phyloP scores from a whole-genome alignment of 2,888 invertebrate genomes.

The Hoplodrina blanda region DNA sequence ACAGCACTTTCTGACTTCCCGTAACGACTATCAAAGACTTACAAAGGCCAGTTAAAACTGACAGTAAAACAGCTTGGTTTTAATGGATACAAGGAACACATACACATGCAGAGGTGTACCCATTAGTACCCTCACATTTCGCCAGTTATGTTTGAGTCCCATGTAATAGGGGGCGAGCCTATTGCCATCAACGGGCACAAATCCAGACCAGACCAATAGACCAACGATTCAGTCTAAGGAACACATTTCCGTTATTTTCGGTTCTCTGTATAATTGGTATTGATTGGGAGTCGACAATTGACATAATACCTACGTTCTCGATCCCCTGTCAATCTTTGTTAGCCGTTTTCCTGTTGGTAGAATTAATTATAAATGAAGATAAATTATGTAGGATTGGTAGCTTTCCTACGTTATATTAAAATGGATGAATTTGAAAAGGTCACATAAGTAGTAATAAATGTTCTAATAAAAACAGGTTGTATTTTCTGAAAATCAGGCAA shows the following conservation, averaged over 20 bases:
- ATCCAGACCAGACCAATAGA: no score
- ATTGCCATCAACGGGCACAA: no score
- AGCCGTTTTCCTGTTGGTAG: conserved; percentile 3
- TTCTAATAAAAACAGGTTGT: not conserved
- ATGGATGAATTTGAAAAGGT: not conserved
- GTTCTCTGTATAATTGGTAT: not conserved
- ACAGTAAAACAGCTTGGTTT: no score
- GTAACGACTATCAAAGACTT: no score
- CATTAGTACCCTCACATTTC: no score
- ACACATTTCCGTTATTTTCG: not conserved
- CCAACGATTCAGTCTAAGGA: no score
- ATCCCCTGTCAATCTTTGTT: conserved; percentile 20
- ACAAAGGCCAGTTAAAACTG: no score
- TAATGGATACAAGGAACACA: not conserved
- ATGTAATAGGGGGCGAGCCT: no score
- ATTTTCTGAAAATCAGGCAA: not conserved
- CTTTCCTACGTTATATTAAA: not conserved
- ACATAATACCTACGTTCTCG: conserved; percentile 12
- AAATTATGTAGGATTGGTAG: not conserved
- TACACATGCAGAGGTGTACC: no score
- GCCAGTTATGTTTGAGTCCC: no score
- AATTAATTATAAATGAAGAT: conserved; percentile 13
- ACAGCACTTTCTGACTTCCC: no score
- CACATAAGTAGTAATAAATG: not conserved
- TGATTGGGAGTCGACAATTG: conserved; percentile 13